Evolutionary conservation across 2,888 invertebrate genomes (phyloP).

Genomic region (Chelonus formosanus): DNA sequence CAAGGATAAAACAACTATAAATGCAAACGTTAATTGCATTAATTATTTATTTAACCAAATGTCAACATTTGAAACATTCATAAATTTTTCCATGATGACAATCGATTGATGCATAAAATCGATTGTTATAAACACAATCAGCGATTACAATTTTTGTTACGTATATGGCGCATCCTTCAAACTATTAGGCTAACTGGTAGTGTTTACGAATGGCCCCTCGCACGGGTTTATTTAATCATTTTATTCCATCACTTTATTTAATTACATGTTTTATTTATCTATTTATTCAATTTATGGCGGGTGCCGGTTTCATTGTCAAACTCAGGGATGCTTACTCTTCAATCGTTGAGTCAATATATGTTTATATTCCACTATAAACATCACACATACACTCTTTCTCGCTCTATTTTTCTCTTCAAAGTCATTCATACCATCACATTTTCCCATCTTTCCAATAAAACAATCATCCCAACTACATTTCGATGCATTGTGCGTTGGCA

Average conservation of each 20-base stretch:
- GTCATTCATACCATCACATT: constrained; percentile 16
- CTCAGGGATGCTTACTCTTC: background rate
- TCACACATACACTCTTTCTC: constrained; percentile 6
- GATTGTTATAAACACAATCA: constrained; percentile 32
- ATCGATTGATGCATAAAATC: constrained; percentile 28
- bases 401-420: background rate
- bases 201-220: constrained; percentile 51
- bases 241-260: constrained; percentile 26
- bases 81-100: constrained; percentile 46
- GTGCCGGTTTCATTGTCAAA: constrained; percentile 18
- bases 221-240: constrained; percentile 38
- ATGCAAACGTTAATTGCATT: constrained; percentile 48
- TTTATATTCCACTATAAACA: constrained; percentile 1
- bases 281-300: constrained; percentile 26
- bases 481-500: constrained; percentile 40
- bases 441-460: constrained; percentile 13
- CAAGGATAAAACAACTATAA: constrained; percentile 6
- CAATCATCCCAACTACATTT: constrained; percentile 32
- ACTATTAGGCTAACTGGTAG: constrained; percentile 43
- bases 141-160: constrained; percentile 35
- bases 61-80: constrained; percentile 61
- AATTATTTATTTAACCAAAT: constrained; percentile 60
- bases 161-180: constrained; percentile 38
- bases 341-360: too few relatives aligned
- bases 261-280: constrained; percentile 22